Evolutionary conservation across 2,888 invertebrate species (phyloP).

Genomic region (Drosophila testacea): DNA sequence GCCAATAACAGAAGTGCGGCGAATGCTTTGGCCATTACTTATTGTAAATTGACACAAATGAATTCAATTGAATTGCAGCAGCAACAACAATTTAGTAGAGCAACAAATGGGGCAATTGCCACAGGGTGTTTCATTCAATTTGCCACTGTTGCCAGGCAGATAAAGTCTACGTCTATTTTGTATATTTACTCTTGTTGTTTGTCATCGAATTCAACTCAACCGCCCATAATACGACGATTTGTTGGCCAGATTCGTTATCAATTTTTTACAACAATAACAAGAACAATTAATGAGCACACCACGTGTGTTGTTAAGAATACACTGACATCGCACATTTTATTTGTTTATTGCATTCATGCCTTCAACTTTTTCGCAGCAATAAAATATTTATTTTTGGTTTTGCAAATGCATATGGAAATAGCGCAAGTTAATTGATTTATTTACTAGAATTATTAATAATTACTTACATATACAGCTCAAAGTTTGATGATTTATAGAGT

Average conservation of each 20-base stretch:
- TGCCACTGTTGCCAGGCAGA: slow-evolving; percentile 35
- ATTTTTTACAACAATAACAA: slow-evolving; percentile 17
- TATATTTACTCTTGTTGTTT: slow-evolving; percentile 23
- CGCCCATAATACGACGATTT: slow-evolving; percentile 40
- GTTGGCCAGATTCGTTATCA: slow-evolving; percentile 49
- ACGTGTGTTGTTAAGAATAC: slow-evolving; percentile 31
- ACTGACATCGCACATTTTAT: slow-evolving; percentile 38
- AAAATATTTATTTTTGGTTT: slow-evolving; percentile 19
- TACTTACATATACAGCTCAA: neutral
- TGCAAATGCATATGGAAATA: slow-evolving; percentile 3
- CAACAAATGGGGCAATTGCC: slow-evolving; percentile 13
- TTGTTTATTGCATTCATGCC: slow-evolving; percentile 48
- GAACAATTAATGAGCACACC: slow-evolving; percentile 28
- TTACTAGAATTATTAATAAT: neutral
- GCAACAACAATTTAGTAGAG: slow-evolving; percentile 11
- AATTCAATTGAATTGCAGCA: slow-evolving; percentile 74
- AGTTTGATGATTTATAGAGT: neutral
- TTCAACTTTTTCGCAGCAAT: slow-evolving; percentile 25
- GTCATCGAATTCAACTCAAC: slow-evolving; percentile 24
- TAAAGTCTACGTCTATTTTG: neutral
- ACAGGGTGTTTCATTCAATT: slow-evolving; percentile 33
- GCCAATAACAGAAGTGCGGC: neutral
- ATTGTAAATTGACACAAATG: slow-evolving; percentile 77
- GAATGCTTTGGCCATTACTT: slow-evolving; percentile 54
- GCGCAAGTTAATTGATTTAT: slow-evolving; percentile 6